Evolutionary conservation across 2,113 vertebrate species (phyloP).

Genomic region (Hypomesus transpacificus): DNA sequence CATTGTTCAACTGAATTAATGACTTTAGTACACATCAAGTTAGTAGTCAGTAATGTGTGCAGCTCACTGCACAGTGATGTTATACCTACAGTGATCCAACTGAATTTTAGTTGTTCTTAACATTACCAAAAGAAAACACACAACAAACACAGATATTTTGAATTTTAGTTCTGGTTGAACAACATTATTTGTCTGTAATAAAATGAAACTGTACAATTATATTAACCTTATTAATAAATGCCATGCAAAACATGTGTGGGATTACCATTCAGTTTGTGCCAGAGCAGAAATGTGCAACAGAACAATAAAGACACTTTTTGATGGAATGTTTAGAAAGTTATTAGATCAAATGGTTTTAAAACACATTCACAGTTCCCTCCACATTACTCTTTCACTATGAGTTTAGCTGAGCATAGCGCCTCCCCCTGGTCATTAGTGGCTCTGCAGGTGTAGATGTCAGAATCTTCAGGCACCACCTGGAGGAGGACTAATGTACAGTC

Average conservation of each 20-base stretch:
- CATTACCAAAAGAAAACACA: too few species aligned
- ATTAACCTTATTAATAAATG: neutral
- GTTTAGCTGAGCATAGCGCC: slow-evolving; percentile 49
- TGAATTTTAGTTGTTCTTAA: too few species aligned
- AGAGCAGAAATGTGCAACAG: neutral
- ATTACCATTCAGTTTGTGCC: too few species aligned
- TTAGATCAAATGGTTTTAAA: neutral
- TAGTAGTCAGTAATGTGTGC: too few species aligned
- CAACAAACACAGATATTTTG: too few species aligned
- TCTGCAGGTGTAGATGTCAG: slow-evolving; percentile 68
- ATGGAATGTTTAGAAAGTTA: too few species aligned
- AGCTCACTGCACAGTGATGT: too few species aligned
- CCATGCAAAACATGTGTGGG: too few species aligned
- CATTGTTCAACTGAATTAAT: neutral
- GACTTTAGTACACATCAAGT: neutral
- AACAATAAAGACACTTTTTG: neutral
- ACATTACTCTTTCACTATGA: slow-evolving; percentile 43
- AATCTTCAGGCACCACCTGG: slow-evolving; percentile 43
- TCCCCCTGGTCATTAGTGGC: slow-evolving; percentile 66
- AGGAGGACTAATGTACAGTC: slow-evolving; percentile 66
- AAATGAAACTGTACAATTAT: too few species aligned
- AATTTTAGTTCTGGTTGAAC: too few species aligned
- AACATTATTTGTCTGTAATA: too few species aligned
- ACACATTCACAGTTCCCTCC: neutral
- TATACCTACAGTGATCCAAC: too few species aligned